Evolutionary conservation across 2,888 invertebrate species (phyloP), one percentile per base, ranked within the genome.

Genomic region (Xanthia icteritia): DNA sequence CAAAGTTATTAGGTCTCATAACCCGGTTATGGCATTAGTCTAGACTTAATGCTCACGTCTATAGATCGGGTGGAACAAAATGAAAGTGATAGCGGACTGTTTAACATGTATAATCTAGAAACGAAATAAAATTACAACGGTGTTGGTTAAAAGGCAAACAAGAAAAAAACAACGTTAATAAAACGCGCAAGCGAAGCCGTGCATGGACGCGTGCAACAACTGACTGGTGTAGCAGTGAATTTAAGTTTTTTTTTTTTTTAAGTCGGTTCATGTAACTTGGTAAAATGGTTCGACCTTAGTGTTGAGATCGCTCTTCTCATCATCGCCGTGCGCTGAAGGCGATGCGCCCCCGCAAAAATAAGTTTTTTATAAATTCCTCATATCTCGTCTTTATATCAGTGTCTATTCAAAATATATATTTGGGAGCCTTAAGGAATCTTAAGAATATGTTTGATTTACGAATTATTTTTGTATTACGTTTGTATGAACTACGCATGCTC

Each of bases 11-110:
- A 66, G 67, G 60, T 51, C 51, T 2, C 31, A 31, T 31, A 31
- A 31, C 31, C 36, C 39, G 42, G 39, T 67, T 73, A 39, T 56
- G 58, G n/a, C 36, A 54, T 79, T n/a, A 72, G 81, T 67, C 79
- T 79, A 81, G 81, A 81, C 63, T 56, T n/a, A 58, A 58, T 17
- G 27, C 13, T 56, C 5, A 1, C 20, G 60, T 31, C 31, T 1
- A 31, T 31, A 60, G 60, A 8, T 60, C 27, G 27, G 27, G 27
- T 60, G 60, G 17, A 60, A 27, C 60, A 17, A 60, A 27, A 60
- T 60, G 27, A 60, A 60, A 31, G 20, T 60, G 20, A 60, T 31
- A 60, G 31, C 31, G 60, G 31, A 31, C 9, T 60, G 60, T 60
- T 31, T 9, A 31, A 60, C 8, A 31, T 20, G 17, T 20, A 9